These are phyloP conservation scores for Zaprionus camerounensis DNA, from an alignment of 1,140 invertebrate species.

Conservation along the genomic window DNA sequence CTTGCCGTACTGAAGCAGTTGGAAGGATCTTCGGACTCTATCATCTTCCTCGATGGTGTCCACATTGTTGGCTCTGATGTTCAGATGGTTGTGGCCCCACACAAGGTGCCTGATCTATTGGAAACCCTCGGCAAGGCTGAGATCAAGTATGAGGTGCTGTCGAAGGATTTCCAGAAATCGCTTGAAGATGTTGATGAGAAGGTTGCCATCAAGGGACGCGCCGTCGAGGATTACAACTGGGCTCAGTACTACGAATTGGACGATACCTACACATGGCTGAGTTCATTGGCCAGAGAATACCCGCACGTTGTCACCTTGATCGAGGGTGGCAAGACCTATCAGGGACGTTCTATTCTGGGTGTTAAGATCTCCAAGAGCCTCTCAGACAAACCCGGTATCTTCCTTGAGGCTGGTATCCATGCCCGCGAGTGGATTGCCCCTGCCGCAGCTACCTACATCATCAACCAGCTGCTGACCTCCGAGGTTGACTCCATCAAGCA, in stretches of 20 bases:
- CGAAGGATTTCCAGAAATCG: constrained; percentile 63
- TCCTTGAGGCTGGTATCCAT: constrained; percentile 87
- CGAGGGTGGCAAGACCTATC: constrained; percentile 85
- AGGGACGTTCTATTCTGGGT: constrained; percentile 87
- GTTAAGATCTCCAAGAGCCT: constrained; percentile 86
- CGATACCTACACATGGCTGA: constrained; percentile 85
- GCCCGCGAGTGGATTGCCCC: constrained; percentile 92
- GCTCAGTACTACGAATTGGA: constrained; percentile 85
- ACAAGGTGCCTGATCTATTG: constrained; percentile 78
- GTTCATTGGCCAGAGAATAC: constrained; percentile 83
- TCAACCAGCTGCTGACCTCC: constrained; percentile 87
- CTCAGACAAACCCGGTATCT: constrained; percentile 78
- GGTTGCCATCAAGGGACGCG: constrained; percentile 57
- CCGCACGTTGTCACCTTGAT: constrained; percentile 84
- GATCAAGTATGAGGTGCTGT: constrained; percentile 80
- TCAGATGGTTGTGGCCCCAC: constrained; percentile 77
- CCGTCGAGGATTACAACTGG: constrained; percentile 72
- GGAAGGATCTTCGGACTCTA: constrained; percentile 70
- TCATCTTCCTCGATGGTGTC: constrained; percentile 75
- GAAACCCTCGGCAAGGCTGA: constrained; percentile 76
- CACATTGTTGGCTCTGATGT: constrained; percentile 61
- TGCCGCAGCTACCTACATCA: constrained; percentile 88
- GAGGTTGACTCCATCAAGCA: constrained; percentile 80
- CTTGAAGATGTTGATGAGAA: constrained; percentile 68
- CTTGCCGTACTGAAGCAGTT: constrained; percentile 77